Evolutionary conservation across 2,797 vertebrate genomes (phyloP).

Genomic region (Gambusia yucatana): DNA sequence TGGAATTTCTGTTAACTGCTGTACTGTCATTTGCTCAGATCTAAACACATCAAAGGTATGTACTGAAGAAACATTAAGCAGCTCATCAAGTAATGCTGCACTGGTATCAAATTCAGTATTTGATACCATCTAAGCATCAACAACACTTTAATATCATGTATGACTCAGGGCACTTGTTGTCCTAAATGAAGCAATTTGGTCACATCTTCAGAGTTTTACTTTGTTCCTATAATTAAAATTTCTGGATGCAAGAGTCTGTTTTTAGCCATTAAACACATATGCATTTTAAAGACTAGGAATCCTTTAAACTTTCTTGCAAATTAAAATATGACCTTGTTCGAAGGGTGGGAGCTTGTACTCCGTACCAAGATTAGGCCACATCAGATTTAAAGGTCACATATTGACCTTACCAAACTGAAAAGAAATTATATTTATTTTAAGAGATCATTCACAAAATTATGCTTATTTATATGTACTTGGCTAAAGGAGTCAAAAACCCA

Average conservation of each 20-base stretch:
- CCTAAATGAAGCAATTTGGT: conserved; percentile 4
- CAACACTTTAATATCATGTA: conserved; percentile 19
- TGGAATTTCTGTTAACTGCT: conserved; percentile 53
- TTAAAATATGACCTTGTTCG: background rate
- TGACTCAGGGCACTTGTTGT: conserved; percentile 12
- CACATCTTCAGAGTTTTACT: background rate
- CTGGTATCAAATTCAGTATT: too few relatives aligned
- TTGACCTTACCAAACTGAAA: background rate
- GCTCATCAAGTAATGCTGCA: background rate
- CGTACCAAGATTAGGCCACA: background rate
- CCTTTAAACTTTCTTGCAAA: background rate
- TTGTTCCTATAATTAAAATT: background rate
- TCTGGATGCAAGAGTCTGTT: background rate
- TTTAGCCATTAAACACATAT: background rate
- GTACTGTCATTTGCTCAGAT: conserved; percentile 26
- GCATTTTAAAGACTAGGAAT: background rate
- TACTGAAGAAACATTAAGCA: conserved; percentile 32
- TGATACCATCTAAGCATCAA: conserved; percentile 19
- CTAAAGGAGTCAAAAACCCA: background rate
- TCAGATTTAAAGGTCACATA: background rate
- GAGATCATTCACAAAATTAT: background rate
- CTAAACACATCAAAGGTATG: conserved; percentile 3
- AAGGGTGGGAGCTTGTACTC: background rate
- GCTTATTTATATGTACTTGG: background rate
- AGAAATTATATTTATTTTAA: background rate